A percentile compares a stretch with the other conserved stretches of the same genome.
These are phyloP conservation scores for Tetramorium parvispinum DNA, from an alignment of 1,140 invertebrate genomes.

Conservation along the genomic window DNA sequence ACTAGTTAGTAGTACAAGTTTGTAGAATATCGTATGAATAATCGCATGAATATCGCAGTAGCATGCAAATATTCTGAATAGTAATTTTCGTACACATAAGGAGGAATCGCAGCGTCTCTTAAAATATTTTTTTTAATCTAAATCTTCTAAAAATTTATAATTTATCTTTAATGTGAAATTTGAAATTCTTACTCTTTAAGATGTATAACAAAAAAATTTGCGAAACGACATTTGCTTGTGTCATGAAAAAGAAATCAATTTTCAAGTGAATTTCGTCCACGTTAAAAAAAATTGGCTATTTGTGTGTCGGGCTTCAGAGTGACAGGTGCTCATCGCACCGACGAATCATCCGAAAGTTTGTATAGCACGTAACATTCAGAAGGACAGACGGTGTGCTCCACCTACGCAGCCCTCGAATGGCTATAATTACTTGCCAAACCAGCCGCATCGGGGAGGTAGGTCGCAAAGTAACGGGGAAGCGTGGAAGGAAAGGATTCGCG, in stretches of 20 bases:
- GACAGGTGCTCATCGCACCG: not conserved
- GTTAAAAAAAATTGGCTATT: not conserved
- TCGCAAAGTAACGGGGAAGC: conserved; percentile 19
- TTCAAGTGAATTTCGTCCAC: not conserved
- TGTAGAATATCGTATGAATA: not conserved
- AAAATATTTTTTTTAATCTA: not conserved
- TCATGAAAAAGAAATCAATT: not conserved
- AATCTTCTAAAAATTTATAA: not conserved
- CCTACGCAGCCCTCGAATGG: not conserved
- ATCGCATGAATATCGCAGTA: not conserved
- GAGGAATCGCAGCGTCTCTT: not conserved
- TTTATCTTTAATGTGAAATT: no score
- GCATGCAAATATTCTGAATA: not conserved
- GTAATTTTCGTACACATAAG: not conserved
- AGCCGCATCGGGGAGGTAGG: not conserved
- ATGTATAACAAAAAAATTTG: not conserved
- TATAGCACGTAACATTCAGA: not conserved
- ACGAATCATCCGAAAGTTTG: not conserved
- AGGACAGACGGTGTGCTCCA: not conserved
- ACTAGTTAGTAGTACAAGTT: not conserved
- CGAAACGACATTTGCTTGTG: not conserved
- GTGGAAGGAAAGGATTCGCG: conserved; percentile 1
- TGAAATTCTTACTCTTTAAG: not conserved
- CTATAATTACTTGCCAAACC: conserved; percentile 34
- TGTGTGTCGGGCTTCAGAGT: not conserved